Percentiles rank a stretch among this genome's conserved stretches.
phyloP scores from a whole-genome alignment of 2,113 vertebrate species.

The Pyxicephalus adspersus region DNA sequence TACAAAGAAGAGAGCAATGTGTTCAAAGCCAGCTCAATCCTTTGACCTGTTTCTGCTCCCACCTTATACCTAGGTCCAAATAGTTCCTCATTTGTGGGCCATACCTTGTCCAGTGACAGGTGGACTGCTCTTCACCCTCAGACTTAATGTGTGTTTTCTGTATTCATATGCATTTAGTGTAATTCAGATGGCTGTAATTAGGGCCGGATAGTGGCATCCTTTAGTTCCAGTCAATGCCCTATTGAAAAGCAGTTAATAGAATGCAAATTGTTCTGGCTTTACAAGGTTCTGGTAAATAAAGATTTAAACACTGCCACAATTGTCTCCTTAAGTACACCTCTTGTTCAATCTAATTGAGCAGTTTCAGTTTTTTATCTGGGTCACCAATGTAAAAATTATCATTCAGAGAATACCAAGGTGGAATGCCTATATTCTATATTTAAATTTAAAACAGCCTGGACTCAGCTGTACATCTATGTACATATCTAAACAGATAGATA shows the following conservation, averaged over 20 bases:
- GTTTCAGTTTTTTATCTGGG: conserved; percentile 76
- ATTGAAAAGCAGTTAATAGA: conserved; percentile 97
- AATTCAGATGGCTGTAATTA: conserved; percentile 91
- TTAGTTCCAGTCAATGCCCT: conserved; percentile 96
- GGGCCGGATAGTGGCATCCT: conserved; percentile 85
- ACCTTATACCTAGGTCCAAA: not conserved
- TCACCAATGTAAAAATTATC: conserved; percentile 66
- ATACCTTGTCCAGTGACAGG: too few relatives aligned
- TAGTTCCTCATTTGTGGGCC: not conserved
- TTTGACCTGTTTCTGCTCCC: too few relatives aligned
- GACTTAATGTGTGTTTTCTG: conserved; percentile 34
- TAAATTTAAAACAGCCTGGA: not conserved
- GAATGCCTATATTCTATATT: not conserved
- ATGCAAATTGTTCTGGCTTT: conserved; percentile 93
- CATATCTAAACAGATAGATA: not conserved
- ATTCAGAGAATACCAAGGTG: conserved; percentile 7
- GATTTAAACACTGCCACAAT: conserved; percentile 90
- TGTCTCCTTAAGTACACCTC: conserved; percentile 88
- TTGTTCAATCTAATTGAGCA: conserved; percentile 88
- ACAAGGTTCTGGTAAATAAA: conserved; percentile 94
- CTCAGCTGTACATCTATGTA: not conserved
- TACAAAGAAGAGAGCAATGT: too few relatives aligned
- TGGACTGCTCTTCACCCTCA: not conserved
- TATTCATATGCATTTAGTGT: conserved; percentile 73
- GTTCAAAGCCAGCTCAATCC: too few relatives aligned